Evolutionary conservation across 2,888 invertebrate species (phyloP).

Genomic region (Limnephilus rhombicus): DNA sequence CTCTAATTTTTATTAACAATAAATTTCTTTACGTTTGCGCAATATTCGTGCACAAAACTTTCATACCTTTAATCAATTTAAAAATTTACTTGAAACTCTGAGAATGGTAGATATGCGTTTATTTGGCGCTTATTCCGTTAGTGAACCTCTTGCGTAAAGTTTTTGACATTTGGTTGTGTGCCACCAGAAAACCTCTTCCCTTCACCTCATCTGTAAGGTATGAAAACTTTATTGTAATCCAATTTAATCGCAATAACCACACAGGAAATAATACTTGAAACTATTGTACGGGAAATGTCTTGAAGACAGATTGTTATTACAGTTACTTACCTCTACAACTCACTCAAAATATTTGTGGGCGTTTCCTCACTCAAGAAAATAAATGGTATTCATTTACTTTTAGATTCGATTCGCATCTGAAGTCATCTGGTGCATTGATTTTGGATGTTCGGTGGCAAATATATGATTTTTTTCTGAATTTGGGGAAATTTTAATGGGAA

Average conservation of each 20-base stretch:
- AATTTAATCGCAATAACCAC: neutral
- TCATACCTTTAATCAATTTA: neutral
- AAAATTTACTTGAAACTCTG: neutral
- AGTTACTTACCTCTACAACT: neutral
- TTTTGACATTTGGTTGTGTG: neutral
- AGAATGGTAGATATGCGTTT: neutral
- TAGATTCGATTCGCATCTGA: neutral
- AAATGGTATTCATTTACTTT: neutral
- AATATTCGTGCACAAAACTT: neutral
- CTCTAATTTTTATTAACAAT: neutral
- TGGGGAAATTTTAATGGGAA: neutral
- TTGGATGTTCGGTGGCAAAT: neutral
- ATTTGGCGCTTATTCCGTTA: neutral
- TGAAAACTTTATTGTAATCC: neutral
- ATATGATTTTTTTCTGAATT: neutral
- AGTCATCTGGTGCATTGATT: neutral
- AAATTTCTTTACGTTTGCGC: neutral
- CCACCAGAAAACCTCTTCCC: neutral
- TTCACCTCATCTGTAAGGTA: neutral
- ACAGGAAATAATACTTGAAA: neutral
- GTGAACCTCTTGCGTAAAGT: neutral
- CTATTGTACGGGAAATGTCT: neutral
- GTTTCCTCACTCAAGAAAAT: slow-evolving; percentile 3
- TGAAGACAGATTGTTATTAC: slow-evolving; percentile 6
- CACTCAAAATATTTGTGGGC: slow-evolving; percentile 24